Percentiles rank a stretch among this genome's conserved stretches.
Conservation (phyloP, 2,797 vertebrate genomes). For the Anas capensis region DNA sequence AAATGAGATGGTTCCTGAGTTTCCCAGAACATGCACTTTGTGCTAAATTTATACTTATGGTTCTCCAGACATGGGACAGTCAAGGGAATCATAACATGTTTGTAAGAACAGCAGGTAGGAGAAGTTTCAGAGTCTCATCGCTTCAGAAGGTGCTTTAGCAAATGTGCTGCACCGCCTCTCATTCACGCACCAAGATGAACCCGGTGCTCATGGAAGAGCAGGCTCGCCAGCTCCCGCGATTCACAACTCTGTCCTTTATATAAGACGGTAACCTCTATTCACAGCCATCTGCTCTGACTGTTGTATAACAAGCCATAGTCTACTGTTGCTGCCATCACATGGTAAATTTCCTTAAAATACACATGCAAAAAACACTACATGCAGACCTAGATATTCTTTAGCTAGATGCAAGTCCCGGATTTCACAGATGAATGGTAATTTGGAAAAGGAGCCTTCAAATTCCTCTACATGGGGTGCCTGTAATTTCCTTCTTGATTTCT, state of each 20-base stretch:
- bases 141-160: background rate
- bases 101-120: background rate
- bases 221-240: background rate
- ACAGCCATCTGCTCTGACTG: conserved; percentile 19
- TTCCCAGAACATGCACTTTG: background rate
- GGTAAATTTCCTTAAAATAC: background rate
- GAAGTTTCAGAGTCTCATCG: background rate
- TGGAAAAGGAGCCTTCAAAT: background rate
- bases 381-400: background rate
- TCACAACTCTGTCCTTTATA: background rate
- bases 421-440: background rate
- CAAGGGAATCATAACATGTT: background rate
- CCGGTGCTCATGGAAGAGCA: fast-evolving
- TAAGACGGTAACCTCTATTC: background rate
- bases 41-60: background rate
- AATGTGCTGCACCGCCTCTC: background rate
- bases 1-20: background rate
- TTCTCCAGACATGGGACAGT: background rate
- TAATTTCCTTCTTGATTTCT: background rate
- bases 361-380: background rate
- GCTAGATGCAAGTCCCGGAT: background rate
- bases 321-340: background rate
- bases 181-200: background rate
- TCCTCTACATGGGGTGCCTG: background rate
- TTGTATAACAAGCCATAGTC: fast-evolving